phyloP scores from a whole-genome alignment of 1,140 invertebrate genomes.

The Magallana ariakensis region DNA sequence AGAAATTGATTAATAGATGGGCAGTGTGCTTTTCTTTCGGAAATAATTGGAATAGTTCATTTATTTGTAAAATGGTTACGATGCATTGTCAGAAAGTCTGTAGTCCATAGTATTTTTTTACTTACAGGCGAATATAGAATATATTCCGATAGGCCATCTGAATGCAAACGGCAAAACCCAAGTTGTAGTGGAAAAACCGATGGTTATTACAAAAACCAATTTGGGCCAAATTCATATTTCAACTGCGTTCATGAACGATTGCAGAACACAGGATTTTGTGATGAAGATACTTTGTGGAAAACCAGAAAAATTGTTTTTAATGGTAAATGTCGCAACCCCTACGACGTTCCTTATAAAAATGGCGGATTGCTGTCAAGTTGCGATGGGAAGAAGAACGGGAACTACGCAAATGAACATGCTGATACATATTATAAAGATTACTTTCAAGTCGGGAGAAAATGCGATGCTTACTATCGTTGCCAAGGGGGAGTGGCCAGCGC shows the following conservation, averaged over 20 bases:
- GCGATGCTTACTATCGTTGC: slow-evolving; percentile 6
- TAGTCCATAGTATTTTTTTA: no score
- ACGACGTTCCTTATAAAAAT: not conserved
- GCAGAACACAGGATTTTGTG: not conserved
- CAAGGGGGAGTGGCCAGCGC: slow-evolving; percentile 4
- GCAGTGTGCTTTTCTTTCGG: no score
- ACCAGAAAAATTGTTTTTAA: not conserved
- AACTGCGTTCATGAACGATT: not conserved
- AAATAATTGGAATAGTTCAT: no score
- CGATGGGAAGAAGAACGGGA: not conserved
- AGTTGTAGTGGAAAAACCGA: not conserved
- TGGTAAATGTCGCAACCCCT: not conserved
- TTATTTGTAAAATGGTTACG: no score
- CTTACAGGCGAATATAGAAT: not conserved
- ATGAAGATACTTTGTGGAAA: not conserved
- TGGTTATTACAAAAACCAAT: not conserved
- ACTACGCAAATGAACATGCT: not conserved
- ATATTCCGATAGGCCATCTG: not conserved
- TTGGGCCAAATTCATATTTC: not conserved
- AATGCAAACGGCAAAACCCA: not conserved
- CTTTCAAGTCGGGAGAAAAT: not conserved
- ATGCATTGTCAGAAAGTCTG: no score
- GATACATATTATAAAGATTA: not conserved
- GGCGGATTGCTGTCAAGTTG: slow-evolving; percentile 2
- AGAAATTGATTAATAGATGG: no score